Evolutionary conservation across 1,140 invertebrate genomes (phyloP), one percentile per base, ranked within the genome.

Genomic region (Hydropsyche tenuis): DNA sequence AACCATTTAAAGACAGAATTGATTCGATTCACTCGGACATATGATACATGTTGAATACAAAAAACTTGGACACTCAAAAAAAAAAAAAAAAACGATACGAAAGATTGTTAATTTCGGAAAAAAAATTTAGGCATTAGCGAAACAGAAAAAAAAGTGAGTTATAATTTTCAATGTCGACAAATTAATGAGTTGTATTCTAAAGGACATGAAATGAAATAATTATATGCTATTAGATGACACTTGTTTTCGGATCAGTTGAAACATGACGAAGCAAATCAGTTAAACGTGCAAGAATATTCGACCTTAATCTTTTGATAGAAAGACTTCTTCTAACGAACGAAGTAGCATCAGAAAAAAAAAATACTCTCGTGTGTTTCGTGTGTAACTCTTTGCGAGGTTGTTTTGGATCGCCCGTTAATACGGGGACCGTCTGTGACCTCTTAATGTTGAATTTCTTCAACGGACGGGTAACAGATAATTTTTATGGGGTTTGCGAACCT

Each of bases 401-500:
- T 23, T 80, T 81, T 77, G 81, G 60, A 60, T 80, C 79, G 43
- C 79, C 80, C 56, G 83, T 80, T 60, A 80, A 81, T 6, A 80
- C 79, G 0, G 84, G 84, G 20, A 81, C 83, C 0, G 84, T 86
- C 46, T 83, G 82, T 5, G 84, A 86, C 53, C 84, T 78, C 64
- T 82, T 79, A 70, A 86, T 80, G 70, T 80, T 79, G 53, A 73
- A 77, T 76, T 80, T 79, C 82, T 82, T 84, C 78, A 74, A 75
- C 64, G 76, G 74, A 73, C 81, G 78, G 74, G 82, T 65, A 81
- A 80, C 63, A 86, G 80, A 81, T 85, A 85, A 80, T 84, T 85
- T n/a, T n/a, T 82, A 84, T 83, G 80, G 85, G 84, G 78, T 81
- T 83, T 80, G 81, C 83, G 84, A 86, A 86, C 83, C 85, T 86